Conservation (phyloP, 2,113 vertebrate genomes). For the Atlantisia rogersi region DNA sequence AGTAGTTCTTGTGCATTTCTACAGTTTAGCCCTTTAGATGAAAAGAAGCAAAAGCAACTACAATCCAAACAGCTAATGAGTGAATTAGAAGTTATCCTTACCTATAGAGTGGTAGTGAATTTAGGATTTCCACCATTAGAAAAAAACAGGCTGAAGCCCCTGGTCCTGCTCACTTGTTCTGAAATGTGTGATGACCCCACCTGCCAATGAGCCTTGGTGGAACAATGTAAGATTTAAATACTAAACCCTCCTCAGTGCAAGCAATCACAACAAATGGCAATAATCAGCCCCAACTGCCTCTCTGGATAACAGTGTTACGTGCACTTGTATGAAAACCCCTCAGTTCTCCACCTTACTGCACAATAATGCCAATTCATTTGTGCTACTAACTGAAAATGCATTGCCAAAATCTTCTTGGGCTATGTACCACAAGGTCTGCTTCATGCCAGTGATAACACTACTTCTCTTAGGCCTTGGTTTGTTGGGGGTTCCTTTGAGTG, state of each 20-base stretch:
- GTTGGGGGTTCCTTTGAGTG: too few species aligned
- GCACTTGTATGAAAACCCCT: not conserved
- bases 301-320: not conserved
- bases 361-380: not conserved
- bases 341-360: not conserved
- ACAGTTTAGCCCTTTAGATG: slow-evolving; percentile 23
- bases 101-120: not conserved
- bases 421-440: not conserved
- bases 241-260: not conserved
- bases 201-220: not conserved
- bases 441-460: not conserved
- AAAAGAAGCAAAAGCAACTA: not conserved
- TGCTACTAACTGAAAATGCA: not conserved
- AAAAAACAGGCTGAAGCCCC: not conserved
- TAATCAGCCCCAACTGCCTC: not conserved
- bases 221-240: not conserved
- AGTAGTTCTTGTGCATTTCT: not conserved
- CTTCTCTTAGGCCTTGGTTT: not conserved
- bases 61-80: not conserved
- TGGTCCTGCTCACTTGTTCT: not conserved
- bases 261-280: not conserved
- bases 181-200: not conserved
- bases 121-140: not conserved
- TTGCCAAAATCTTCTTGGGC: not conserved
- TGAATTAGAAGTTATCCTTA: not conserved